These are phyloP conservation scores for Paralvinella palmiformis DNA, from an alignment of 1,140 invertebrate genomes.

Conservation along the genomic window DNA sequence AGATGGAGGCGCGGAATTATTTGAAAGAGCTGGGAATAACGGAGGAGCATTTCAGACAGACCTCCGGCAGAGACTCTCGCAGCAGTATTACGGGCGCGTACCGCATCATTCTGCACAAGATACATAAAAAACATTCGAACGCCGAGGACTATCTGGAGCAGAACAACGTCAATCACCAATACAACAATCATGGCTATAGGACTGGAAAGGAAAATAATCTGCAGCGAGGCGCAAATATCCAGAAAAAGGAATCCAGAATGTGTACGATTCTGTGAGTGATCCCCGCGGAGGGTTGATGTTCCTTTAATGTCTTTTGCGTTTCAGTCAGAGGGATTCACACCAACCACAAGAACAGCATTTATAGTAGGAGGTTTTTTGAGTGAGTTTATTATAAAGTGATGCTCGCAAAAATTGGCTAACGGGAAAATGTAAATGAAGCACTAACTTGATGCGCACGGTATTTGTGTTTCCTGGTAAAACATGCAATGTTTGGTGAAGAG, in stretches of 20 bases:
- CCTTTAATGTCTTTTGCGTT: too few relatives aligned
- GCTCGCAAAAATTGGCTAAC: too few relatives aligned
- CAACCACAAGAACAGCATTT: too few relatives aligned
- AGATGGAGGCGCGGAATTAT: slow-evolving; percentile 46
- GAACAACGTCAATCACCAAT: too few relatives aligned
- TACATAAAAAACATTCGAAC: slow-evolving; percentile 39
- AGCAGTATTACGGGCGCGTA: slow-evolving; percentile 59
- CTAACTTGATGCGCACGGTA: too few relatives aligned
- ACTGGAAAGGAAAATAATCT: slow-evolving; percentile 3
- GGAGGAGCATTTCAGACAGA: slow-evolving; percentile 51
- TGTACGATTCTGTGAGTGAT: slow-evolving; percentile 4
- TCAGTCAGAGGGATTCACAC: too few relatives aligned
- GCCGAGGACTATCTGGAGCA: neutral
- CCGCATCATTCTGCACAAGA: slow-evolving; percentile 56
- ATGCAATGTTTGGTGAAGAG: too few relatives aligned
- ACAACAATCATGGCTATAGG: neutral
- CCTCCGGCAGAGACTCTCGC: slow-evolving; percentile 50
- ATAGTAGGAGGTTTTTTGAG: too few relatives aligned
- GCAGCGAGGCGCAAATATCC: neutral
- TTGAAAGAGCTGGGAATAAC: slow-evolving; percentile 55
- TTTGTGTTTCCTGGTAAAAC: too few relatives aligned
- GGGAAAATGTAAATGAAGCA: too few relatives aligned
- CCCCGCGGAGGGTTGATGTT: neutral
- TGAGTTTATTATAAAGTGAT: too few relatives aligned
- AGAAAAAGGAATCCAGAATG: slow-evolving; percentile 9